These are phyloP conservation scores for Periparus ater DNA, from an alignment of 2,797 vertebrate genomes.

Conservation along the genomic window DNA sequence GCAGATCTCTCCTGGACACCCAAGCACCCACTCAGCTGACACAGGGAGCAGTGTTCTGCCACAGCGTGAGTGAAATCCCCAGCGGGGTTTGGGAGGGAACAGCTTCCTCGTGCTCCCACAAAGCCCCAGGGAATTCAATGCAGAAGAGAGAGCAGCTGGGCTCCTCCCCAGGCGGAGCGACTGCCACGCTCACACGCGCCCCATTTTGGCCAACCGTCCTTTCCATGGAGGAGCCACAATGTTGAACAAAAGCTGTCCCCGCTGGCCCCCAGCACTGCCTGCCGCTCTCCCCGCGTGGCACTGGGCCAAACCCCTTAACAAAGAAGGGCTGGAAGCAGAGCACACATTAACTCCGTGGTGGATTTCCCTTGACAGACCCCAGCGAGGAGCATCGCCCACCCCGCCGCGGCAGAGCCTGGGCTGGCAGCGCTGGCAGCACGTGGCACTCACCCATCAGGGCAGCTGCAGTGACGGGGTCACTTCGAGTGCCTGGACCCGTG, in stretches of 20 bases:
- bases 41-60: not conserved
- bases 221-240: not conserved
- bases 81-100: not conserved
- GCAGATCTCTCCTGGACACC: not conserved
- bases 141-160: not conserved
- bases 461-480: not conserved
- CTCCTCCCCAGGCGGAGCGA: not conserved
- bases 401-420: accelerated
- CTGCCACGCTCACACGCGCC: not conserved
- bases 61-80: not conserved
- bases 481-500: accelerated
- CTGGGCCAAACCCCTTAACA: not conserved
- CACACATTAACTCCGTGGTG: not conserved
- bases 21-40: not conserved
- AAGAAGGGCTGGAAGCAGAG: not conserved
- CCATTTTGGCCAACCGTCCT: not conserved
- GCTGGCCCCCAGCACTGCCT: slow-evolving; percentile 3
- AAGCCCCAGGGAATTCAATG: not conserved
- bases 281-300: not conserved
- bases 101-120: not conserved
- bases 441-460: not conserved
- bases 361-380: not conserved
- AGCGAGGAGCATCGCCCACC: not conserved
- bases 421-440: not conserved
- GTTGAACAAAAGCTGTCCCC: not conserved